phyloP scores from a whole-genome alignment of 2,113 vertebrate species.

The Albula goreensis region DNA sequence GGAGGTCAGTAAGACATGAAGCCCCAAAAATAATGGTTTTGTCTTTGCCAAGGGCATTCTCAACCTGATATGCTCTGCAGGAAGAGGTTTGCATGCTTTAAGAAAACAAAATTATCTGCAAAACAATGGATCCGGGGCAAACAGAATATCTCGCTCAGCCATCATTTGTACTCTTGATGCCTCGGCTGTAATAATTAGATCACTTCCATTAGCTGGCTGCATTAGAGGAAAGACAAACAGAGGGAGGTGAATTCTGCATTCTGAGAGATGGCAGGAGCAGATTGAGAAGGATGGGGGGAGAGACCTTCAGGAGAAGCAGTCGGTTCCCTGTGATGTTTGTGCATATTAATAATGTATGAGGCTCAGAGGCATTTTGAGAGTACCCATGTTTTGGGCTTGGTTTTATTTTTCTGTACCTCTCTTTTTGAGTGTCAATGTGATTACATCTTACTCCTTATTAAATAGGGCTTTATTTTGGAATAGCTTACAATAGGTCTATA shows the following conservation, averaged over 20 bases:
- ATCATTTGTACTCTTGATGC: neutral
- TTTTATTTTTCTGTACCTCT: neutral
- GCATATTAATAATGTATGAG: neutral
- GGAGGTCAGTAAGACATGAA: neutral
- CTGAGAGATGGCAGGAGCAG: neutral
- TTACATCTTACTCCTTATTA: neutral
- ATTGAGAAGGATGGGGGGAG: neutral
- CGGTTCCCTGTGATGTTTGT: neutral
- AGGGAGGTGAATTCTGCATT: neutral
- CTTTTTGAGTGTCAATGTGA: neutral
- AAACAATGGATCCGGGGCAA: neutral
- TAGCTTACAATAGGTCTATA: neutral
- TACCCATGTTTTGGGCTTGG: neutral
- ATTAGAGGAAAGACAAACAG: constrained; percentile 38
- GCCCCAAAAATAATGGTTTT: neutral
- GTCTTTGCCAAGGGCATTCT: neutral
- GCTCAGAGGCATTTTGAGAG: neutral
- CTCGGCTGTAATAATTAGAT: constrained; percentile 48
- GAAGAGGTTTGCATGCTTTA: constrained; percentile 57
- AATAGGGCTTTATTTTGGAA: neutral
- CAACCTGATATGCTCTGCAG: constrained; percentile 33
- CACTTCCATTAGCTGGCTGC: constrained; percentile 51
- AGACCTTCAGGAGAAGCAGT: neutral
- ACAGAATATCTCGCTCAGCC: neutral
- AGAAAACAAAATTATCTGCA: neutral